Base-by-base conservation (phyloP, 2,113 vertebrate genomes). In the Oreochromis spilurus region DNA sequence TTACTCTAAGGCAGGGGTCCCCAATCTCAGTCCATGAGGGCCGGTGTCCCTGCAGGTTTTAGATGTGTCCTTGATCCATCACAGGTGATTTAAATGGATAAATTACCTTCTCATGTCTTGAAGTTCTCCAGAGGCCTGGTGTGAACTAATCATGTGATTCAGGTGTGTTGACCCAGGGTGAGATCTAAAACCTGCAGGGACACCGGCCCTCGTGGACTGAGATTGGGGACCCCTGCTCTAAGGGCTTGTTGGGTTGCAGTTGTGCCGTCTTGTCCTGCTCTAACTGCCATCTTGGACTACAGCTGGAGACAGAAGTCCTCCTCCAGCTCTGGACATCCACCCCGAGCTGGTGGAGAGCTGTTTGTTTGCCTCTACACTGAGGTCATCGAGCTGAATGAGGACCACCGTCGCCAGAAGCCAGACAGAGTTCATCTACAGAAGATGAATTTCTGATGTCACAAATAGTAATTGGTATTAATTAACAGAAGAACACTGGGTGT, bases 281-380 rank as follows among this genome's bases (percentile, higher is more conserved):
- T 2, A 67, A 7, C 34, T 5, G 2, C 65, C 65, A 0, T 45
- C 13, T 48, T 5, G 43, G 43, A 29, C 40, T 7, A 24, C 67
- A 72, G 50, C 17, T 52, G 7, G 6, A 7, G 21, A 48, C 21
- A 17, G 40, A 17, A 7, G 67, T 29, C 4, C 0, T 75, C 24
- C 24, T 2, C 14, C 43, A 29, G 40, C 24, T 50, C 16, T 48
- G 43, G 21, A 75, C 8, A 7, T 70, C 38, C 67, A 72, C 38
- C 3, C 7, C 0, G 2, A 72, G 38, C 40, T 45, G 67, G 21
- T 26, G 21, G 21, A 72, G 38, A 16, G 13, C 65, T 67, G 21
- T 13, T 45, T 3, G 5, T 17, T 26, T 72, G 21, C 21, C 24
- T 43, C 65, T 0, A 2, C 38, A 0, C 62, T 1, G 19, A 65